Conservation (phyloP, 2,113 vertebrate genomes). For the Callionymus lyra region DNA sequence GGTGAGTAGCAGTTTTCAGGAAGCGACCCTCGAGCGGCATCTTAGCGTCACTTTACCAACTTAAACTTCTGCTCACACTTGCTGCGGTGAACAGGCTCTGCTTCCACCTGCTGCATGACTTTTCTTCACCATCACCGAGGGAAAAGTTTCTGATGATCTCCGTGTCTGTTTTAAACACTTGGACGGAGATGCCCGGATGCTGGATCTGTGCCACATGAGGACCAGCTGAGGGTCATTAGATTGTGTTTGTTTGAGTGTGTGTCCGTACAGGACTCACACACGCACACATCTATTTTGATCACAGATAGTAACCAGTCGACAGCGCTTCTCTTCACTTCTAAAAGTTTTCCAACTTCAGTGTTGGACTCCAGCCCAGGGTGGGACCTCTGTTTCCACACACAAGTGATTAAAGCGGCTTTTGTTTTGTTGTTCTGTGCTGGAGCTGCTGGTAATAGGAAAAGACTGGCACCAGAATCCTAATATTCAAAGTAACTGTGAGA, state of each 20-base stretch:
- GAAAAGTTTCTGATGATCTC: neutral
- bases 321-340: constrained; percentile 1
- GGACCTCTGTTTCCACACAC: constrained; percentile 24
- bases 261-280: constrained; percentile 8
- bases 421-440: constrained; percentile 20
- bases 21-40: constrained; percentile 44
- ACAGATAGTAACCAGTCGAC: too few species aligned
- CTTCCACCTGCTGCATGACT: neutral
- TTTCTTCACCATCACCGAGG: neutral
- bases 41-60: constrained; percentile 15
- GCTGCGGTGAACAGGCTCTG: neutral
- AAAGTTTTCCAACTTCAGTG: constrained; percentile 22
- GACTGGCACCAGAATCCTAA: constrained; percentile 1
- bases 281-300: too few species aligned
- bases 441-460: constrained; percentile 4
- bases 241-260: constrained; percentile 19
- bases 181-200: neutral
- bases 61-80: neutral
- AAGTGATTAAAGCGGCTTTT: constrained; percentile 32
- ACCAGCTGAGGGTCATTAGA: constrained; percentile 79
- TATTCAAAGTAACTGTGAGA: too few species aligned
- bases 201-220: constrained; percentile 67
- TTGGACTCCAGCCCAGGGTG: constrained; percentile 46
- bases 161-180: neutral
- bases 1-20: constrained; percentile 53